Evolutionary conservation across 2,797 vertebrate genomes (phyloP).

Genomic region (Sardinella longiceps): DNA sequence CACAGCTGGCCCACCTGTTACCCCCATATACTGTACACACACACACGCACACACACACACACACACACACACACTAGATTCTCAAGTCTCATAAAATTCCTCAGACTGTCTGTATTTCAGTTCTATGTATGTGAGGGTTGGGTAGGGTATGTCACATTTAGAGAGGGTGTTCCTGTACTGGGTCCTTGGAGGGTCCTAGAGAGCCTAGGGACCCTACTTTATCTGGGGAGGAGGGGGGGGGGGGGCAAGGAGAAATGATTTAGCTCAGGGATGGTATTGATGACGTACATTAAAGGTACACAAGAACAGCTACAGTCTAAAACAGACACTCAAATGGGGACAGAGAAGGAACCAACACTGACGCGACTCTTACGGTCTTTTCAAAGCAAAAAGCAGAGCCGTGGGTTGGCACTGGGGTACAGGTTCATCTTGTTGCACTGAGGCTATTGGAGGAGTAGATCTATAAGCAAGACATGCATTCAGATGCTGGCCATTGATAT

Average conservation of each 20-base stretch:
- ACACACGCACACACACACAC: background rate
- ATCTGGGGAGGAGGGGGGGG: too few species aligned
- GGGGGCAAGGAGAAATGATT: too few species aligned
- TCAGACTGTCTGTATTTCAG: background rate
- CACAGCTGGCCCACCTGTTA: conserved; percentile 24
- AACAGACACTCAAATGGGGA: too few species aligned
- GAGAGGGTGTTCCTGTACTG: background rate
- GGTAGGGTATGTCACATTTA: background rate
- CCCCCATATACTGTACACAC: background rate
- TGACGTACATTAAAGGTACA: too few species aligned
- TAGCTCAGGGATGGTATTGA: too few species aligned
- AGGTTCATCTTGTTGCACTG: too few species aligned
- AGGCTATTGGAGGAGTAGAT: too few species aligned
- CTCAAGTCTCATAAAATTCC: background rate
- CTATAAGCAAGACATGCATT: background rate
- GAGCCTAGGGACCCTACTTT: background rate
- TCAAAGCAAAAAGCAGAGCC: too few species aligned
- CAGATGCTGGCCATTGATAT: background rate
- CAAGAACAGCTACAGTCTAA: too few species aligned
- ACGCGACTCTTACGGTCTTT: too few species aligned
- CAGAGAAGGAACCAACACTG: too few species aligned
- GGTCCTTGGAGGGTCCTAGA: background rate
- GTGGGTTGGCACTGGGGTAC: too few species aligned
- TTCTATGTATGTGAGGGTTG: background rate
- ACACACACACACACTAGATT: background rate